Conservation (phyloP, 2,797 vertebrate genomes). For the Calcarius lapponicus region DNA sequence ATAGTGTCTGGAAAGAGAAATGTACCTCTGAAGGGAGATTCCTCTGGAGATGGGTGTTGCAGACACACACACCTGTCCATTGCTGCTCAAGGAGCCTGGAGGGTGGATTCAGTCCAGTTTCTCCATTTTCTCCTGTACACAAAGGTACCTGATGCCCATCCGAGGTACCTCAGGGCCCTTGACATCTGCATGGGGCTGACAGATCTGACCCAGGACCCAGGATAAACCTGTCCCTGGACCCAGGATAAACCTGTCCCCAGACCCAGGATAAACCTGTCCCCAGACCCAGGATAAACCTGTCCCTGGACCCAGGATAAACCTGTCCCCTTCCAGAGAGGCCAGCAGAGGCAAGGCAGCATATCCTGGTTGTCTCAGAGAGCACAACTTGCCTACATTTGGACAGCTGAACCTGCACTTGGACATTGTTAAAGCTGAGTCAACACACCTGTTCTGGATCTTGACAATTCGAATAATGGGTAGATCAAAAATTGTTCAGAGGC, state of each 20-base stretch:
- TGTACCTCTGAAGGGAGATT: not conserved
- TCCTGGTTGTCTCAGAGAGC: not conserved
- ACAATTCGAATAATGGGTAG: not conserved
- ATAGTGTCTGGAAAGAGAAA: not conserved
- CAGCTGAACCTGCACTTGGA: not conserved
- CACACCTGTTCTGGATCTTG: not conserved
- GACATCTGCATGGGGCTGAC: not conserved
- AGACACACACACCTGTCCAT: not conserved
- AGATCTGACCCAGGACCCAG: rapidly evolving
- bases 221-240: not conserved
- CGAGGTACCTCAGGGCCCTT: not conserved
- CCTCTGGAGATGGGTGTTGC: not conserved
- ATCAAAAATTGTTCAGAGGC: not conserved
- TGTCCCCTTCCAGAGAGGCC: not conserved
- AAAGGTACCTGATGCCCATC: not conserved
- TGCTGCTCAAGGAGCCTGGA: not conserved
- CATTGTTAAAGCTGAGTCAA: not conserved
- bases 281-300: rapidly evolving
- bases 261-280: not conserved
- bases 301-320: not conserved
- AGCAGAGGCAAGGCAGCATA: not conserved
- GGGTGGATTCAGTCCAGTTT: not conserved
- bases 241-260: not conserved
- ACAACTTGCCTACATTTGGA: not conserved
- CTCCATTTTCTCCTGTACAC: not conserved